These are phyloP conservation scores for Drosophila quadrilineata DNA, from an alignment of 1,140 invertebrate species.

Conservation along the genomic window DNA sequence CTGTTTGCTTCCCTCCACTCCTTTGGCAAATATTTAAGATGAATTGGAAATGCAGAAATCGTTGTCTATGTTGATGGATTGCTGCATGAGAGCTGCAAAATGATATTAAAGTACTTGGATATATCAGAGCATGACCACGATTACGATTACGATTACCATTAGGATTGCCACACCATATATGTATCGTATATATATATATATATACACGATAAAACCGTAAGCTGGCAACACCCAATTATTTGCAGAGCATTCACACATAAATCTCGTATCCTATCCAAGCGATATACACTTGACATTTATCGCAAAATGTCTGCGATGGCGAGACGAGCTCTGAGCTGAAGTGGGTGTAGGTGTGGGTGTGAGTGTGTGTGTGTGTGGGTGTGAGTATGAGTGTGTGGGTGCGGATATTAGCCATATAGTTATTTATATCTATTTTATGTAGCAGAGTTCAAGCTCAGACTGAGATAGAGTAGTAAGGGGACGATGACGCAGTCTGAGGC, in stretches of 20 bases:
- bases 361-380: neutral
- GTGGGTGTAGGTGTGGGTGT: neutral
- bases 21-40: no score
- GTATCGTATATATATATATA: no score
- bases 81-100: no score
- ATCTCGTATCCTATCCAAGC: conserved; percentile 25
- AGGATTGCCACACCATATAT: no score
- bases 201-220: conserved; percentile 31
- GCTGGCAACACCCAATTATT: conserved; percentile 40
- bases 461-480: neutral
- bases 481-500: neutral
- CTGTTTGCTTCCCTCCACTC: conserved; percentile 11
- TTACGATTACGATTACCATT: no score
- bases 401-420: conserved; percentile 14
- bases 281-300: conserved; percentile 42
- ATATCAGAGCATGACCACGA: no score
- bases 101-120: no score
- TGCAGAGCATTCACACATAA: conserved; percentile 30
- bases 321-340: conserved; percentile 18
- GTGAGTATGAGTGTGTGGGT: neutral
- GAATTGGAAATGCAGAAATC: no score
- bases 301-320: conserved; percentile 37
- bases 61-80: no score
- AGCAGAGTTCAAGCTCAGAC: conserved; percentile 12
- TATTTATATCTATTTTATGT: conserved; percentile 48